Conservation (phyloP, 1,140 invertebrate species). For the Archegozetes longisetosus region DNA sequence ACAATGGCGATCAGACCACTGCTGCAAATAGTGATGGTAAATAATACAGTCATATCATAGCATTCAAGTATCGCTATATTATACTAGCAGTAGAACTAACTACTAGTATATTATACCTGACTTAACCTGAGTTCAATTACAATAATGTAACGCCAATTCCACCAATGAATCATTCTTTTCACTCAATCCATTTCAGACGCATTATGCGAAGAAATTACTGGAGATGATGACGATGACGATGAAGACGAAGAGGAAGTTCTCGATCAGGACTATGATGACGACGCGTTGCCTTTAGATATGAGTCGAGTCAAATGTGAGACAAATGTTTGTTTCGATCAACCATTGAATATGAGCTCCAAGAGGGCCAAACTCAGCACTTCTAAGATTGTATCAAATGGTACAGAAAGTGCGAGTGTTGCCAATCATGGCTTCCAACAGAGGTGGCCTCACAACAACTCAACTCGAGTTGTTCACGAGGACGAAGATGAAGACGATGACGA, state of each 20-base stretch:
- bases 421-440: not conserved
- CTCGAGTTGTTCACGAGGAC: not conserved
- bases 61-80: too few relatives aligned
- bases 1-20: not conserved
- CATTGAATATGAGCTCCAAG: not conserved
- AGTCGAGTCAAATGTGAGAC: not conserved
- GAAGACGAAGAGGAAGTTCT: conserved; percentile 57
- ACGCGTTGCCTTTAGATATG: not conserved
- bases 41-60: not conserved
- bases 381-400: not conserved
- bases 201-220: not conserved
- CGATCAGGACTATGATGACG: conserved; percentile 63
- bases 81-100: not conserved
- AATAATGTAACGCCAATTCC: too few relatives aligned
- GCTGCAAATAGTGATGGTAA: not conserved
- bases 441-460: not conserved
- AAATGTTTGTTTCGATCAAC: not conserved
- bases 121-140: too few relatives aligned
- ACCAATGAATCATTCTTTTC: not conserved
- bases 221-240: conserved; percentile 10
- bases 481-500: conserved; percentile 67
- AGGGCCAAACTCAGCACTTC: not conserved
- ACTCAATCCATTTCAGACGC: not conserved
- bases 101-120: too few relatives aligned
- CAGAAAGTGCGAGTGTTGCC: not conserved